Base-by-base conservation (phyloP, 2,797 vertebrate genomes). In the Emydoidea blandingii region DNA sequence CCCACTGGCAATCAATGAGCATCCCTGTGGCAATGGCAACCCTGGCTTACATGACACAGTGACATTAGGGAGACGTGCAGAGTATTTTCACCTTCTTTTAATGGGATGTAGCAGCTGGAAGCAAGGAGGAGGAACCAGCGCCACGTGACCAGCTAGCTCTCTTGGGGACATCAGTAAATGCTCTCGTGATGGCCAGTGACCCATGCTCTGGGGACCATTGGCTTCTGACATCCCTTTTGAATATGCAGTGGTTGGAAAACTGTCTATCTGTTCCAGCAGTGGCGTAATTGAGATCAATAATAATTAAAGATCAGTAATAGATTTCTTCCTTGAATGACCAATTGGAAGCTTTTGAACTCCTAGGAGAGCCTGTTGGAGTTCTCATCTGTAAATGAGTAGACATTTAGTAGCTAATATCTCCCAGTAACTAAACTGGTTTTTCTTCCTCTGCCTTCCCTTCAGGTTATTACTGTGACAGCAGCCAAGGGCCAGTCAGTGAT, bases 391-490 rank as follows among this genome's bases (percentile, higher is more conserved):
- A 4, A 57, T 0, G 52, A 88, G 83, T 72, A 82, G 50, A 37
- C 15, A 9, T 50, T 89, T 56, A 3, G 3, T 2, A 21, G 25
- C 56, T 89, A 1, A 49, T 18, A 0, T 62, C 15, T 93, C 53
- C 19, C 5, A 8, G 79, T 31, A 50, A 56, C 29, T 59, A 23
- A 89, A 6, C 21, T 34, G 34, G 3, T 31, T 56, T 47, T 14
- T 10, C 65, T 9, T 8, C 21, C 54, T 91, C 19, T 68, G 12
- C 89, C 85, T 79, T 79, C 27, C 12, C 78, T 89, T 56, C 62
- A 96, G 99, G 99, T 29, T 99, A 98, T 97, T 99, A 99, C 97
- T 99, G 99, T 95, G 98, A 99, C 95, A 96, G 88, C 80, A 98
- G 97, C 34, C 90, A 95, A 34, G 96, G 97, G 37, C 97, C 97